Evolutionary conservation across 2,113 vertebrate species (phyloP).

Genomic region (Datnioides undecimradiatus): DNA sequence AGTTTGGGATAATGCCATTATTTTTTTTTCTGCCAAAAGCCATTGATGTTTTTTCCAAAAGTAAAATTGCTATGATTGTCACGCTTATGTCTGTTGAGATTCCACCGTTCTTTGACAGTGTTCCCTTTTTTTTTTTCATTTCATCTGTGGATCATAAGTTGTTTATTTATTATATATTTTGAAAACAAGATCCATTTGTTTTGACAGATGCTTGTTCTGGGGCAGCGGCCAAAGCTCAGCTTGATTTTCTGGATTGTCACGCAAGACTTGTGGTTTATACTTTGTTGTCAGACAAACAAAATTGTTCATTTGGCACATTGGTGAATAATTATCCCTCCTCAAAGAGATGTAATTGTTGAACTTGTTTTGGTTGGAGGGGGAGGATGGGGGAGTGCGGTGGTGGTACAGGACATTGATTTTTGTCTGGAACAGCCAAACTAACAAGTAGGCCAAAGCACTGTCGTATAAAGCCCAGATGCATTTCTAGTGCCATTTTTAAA

Average conservation of each 20-base stretch:
- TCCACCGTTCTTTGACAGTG: constrained; percentile 60
- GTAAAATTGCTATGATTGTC: constrained; percentile 55
- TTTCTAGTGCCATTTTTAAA: constrained; percentile 35
- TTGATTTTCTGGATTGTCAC: constrained; percentile 82
- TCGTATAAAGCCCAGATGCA: constrained; percentile 43
- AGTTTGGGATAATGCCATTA: constrained; percentile 39
- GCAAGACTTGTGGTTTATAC: constrained; percentile 79
- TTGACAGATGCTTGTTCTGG: constrained; percentile 87
- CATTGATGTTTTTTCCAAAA: constrained; percentile 34
- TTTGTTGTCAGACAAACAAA: constrained; percentile 85
- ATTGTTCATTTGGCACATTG: constrained; percentile 80
- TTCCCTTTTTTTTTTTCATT: constrained; percentile 52
- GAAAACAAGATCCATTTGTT: constrained; percentile 82
- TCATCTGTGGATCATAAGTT: constrained; percentile 71
- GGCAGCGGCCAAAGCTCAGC: constrained; percentile 83
- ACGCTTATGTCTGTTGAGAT: constrained; percentile 59
- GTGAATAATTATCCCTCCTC: constrained; percentile 77
- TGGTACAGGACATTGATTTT: constrained; percentile 61
- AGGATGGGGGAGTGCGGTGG: no score
- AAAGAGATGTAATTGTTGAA: constrained; percentile 73
- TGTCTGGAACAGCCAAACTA: constrained; percentile 27
- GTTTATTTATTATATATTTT: constrained; percentile 77
- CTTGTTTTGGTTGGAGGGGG: constrained; percentile 56
- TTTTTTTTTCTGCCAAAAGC: constrained; percentile 50
- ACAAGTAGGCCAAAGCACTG: constrained; percentile 1